Evolutionary conservation across 2,797 vertebrate genomes (phyloP).

Genomic region (Phalanger gymnotis): DNA sequence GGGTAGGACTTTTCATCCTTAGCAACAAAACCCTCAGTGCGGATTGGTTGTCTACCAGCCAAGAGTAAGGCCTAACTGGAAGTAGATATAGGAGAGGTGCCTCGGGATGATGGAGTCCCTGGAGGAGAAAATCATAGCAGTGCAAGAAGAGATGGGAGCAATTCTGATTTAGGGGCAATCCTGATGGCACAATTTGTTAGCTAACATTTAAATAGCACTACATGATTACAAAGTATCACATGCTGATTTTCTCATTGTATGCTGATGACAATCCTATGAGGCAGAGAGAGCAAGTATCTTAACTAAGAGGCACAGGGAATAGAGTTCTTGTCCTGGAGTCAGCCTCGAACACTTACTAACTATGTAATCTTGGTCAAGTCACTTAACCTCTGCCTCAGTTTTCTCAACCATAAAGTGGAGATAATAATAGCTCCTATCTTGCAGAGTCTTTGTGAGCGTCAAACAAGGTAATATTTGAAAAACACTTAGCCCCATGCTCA

Average conservation of each 20-base stretch:
- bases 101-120: not conserved
- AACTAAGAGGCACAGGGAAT: not conserved
- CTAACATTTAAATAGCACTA: not conserved
- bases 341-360: not conserved
- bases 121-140: not conserved
- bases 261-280: not conserved
- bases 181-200: not conserved
- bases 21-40: not conserved
- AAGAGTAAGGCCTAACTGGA: not conserved
- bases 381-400: not conserved
- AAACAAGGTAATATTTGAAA: not conserved
- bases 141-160: not conserved
- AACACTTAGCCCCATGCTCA: not conserved
- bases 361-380: not conserved
- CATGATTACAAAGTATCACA: not conserved
- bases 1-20: not conserved
- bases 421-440: not conserved
- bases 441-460: not conserved
- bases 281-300: not conserved
- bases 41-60: not conserved
- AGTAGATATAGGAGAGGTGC: not conserved
- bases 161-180: not conserved
- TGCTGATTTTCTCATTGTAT: not conserved
- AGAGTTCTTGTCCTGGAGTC: not conserved
- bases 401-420: not conserved